These are phyloP conservation scores for Ceratosolen fusciceps DNA, from an alignment of 1,140 invertebrate genomes.

Conservation along the genomic window DNA sequence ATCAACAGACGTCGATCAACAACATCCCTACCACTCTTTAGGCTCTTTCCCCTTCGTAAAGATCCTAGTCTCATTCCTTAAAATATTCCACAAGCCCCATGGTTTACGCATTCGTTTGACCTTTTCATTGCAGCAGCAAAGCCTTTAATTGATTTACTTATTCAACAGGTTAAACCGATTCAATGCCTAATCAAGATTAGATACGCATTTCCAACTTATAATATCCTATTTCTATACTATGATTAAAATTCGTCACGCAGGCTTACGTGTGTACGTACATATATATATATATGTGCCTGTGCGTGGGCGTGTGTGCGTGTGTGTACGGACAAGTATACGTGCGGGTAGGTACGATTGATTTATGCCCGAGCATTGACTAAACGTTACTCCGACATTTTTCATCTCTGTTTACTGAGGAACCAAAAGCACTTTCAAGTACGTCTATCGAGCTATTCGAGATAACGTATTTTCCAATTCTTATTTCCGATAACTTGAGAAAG, in stretches of 20 bases:
- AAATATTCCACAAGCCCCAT: neutral
- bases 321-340: neutral
- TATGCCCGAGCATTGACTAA: neutral
- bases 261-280: too few species aligned
- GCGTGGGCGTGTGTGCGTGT: too few species aligned
- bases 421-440: neutral
- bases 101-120: neutral
- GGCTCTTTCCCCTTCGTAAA: too few species aligned
- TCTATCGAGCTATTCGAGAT: neutral
- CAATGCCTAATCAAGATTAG: too few species aligned
- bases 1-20: too few species aligned
- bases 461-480: slow-evolving; percentile 6
- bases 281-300: too few species aligned
- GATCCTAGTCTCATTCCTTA: neutral
- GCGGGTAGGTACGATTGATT: neutral
- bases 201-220: too few species aligned
- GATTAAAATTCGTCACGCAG: too few species aligned
- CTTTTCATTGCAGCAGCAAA: neutral
- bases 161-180: neutral
- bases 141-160: slow-evolving; percentile 2
- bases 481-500: slow-evolving; percentile 2
- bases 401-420: neutral
- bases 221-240: too few species aligned
- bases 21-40: too few species aligned
- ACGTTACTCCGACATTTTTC: neutral